Evolutionary conservation across 2,797 vertebrate genomes (phyloP).

Genomic region (Coregonus ussuriensis): DNA sequence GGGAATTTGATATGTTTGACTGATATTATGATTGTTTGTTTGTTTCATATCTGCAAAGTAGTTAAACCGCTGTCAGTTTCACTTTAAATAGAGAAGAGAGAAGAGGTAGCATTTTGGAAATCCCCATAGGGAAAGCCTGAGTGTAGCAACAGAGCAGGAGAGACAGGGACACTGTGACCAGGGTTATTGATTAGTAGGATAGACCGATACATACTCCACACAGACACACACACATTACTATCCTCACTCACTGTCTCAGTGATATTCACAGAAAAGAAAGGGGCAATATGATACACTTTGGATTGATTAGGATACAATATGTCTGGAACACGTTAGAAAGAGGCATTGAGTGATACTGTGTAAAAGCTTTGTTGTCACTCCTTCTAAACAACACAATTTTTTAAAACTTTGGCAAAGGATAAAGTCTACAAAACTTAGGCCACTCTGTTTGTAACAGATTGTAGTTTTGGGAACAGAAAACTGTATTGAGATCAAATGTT

Average conservation of each 20-base stretch:
- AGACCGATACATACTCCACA: background rate
- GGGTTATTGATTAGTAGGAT: slow-evolving; percentile 37
- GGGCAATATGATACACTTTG: background rate
- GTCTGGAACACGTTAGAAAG: background rate
- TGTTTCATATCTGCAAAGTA: too few relatives aligned
- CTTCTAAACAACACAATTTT: too few relatives aligned
- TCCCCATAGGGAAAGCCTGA: slow-evolving; percentile 46
- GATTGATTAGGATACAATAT: background rate
- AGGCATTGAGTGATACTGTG: background rate
- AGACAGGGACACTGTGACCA: slow-evolving; percentile 27
- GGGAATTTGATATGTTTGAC: too few relatives aligned
- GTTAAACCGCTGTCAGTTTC: too few relatives aligned
- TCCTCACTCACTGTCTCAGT: background rate
- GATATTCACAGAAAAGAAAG: background rate
- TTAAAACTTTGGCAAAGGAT: too few relatives aligned
- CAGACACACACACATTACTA: too few relatives aligned
- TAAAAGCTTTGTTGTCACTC: background rate
- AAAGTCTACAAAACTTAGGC: too few relatives aligned
- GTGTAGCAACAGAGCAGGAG: slow-evolving; percentile 31
- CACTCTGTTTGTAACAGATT: too few relatives aligned
- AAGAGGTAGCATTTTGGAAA: slow-evolving; percentile 39
- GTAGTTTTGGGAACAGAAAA: too few relatives aligned
- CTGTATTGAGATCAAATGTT: too few relatives aligned
- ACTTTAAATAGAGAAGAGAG: slow-evolving; percentile 35
- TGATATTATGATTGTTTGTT: too few relatives aligned